phyloP scores from a whole-genome alignment of 1,140 invertebrate genomes.

The Meloidogyne exigua region DNA sequence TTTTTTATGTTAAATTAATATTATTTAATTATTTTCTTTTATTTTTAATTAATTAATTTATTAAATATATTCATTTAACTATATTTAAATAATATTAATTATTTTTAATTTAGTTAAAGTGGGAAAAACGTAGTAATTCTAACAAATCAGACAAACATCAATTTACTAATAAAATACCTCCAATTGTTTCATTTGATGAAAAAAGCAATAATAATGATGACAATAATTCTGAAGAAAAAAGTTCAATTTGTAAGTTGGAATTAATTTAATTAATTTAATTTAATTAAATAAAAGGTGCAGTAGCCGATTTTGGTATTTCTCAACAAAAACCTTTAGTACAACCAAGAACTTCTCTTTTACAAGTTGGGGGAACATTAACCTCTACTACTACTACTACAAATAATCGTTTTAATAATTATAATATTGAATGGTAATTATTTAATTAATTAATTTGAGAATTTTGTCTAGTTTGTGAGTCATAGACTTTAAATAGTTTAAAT shows the following conservation, averaged over 20 bases:
- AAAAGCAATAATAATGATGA: neutral
- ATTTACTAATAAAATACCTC: neutral
- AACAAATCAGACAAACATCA: neutral
- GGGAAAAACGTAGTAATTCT: conserved; percentile 19
- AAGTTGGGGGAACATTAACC: neutral
- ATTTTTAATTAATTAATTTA: too few species aligned
- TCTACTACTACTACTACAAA: neutral
- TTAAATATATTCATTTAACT: neutral
- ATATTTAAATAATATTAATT: neutral
- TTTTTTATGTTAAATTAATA: too few species aligned
- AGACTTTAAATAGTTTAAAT: too few species aligned
- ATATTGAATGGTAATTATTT: neutral
- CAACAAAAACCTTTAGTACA: neutral
- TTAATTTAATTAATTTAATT: neutral
- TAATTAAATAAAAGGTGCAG: neutral
- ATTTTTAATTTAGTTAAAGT: conserved; percentile 21
- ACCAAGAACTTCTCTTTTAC: neutral
- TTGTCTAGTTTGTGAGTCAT: too few species aligned
- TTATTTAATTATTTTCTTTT: too few species aligned
- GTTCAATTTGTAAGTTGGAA: neutral
- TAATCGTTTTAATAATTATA: neutral
- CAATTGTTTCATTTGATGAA: conserved; percentile 1
- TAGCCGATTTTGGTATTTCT: neutral
- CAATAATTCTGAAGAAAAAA: conserved; percentile 7
- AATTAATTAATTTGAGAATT: too few species aligned